These are phyloP conservation scores for Drosophila nigrodunni DNA, from an alignment of 1,140 invertebrate species.

Conservation along the genomic window DNA sequence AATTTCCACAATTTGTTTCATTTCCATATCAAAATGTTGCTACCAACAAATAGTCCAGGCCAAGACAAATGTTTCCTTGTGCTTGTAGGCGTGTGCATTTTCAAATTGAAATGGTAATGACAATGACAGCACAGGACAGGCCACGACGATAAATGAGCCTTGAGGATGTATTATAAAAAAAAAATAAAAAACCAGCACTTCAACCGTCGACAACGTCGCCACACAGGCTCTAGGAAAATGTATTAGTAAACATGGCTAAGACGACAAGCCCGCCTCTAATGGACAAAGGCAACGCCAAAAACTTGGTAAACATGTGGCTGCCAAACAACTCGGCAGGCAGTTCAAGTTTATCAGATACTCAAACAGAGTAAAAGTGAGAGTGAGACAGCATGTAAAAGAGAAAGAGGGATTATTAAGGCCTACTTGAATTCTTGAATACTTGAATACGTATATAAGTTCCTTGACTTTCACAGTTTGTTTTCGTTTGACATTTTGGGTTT, in stretches of 20 bases:
- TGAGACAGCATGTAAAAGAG: constrained; percentile 1
- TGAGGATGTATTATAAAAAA: constrained; percentile 13
- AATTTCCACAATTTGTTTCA: constrained; percentile 74
- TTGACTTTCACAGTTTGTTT: constrained; percentile 46
- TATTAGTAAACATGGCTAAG: constrained; percentile 37
- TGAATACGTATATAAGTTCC: constrained; percentile 24
- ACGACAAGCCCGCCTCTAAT: constrained; percentile 19
- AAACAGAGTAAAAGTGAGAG: background rate
- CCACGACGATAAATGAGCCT: constrained; percentile 44
- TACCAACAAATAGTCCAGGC: constrained; percentile 6
- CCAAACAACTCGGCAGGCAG: constrained; percentile 25
- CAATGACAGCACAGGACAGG: constrained; percentile 41
- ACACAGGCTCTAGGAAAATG: constrained; percentile 29
- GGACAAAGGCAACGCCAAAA: constrained; percentile 26
- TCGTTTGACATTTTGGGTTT: constrained; percentile 13
- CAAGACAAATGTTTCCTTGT: constrained; percentile 68
- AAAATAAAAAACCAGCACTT: background rate
- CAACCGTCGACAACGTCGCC: background rate
- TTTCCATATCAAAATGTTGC: constrained; percentile 55
- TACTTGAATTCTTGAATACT: background rate
- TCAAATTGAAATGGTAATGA: constrained; percentile 68
- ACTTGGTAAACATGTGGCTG: constrained; percentile 34
- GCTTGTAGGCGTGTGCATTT: constrained; percentile 58
- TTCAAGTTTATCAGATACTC: constrained; percentile 48
- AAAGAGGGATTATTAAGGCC: background rate